Evolutionary conservation across 2,113 vertebrate genomes (phyloP), one percentile per base, ranked within the genome.

Genomic region (Proteles cristata): DNA sequence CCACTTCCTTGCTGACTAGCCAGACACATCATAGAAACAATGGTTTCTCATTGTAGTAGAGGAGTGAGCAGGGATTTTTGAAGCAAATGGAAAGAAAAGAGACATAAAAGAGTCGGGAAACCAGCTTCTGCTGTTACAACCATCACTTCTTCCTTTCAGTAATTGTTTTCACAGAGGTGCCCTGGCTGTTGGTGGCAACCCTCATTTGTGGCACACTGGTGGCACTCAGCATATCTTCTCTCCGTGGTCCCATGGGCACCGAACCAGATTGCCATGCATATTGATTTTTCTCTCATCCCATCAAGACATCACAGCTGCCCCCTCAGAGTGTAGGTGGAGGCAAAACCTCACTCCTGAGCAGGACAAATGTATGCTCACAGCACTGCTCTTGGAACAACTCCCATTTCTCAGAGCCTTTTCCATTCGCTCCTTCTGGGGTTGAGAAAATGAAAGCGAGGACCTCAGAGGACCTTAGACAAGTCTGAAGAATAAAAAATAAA

Each of bases 241-340:
- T 97, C 55, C 12, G 0, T 92, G 91, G 85, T 83, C 83, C 73
- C 86, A 28, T 83, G 97, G 96, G 89, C 89, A 88, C 69, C 84
- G 77, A 93, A 97, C 94, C 97, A 97, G 97, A 98, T 96, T 97
- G 96, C 50, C 63, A 95, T 97, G 97, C 94, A 98, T 98, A 97
- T 69, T 97, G 97, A 97, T 97, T 94, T 96, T 90, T 95, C 87
- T 93, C 61, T 92, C 88, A 93, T 91, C 53, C 77, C 73, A 33
- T 97, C 1, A 35, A 97, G 96, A 97, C 73, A 94, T 93, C 93
- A 28, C 88, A 96, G 91, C 96, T 92, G 68, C 96, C 96, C 85
- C 91, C 92, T 95, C 93, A 95, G 33, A 87, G 73, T 4, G 93
- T 96, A 83, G 94, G 96, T 66, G 93, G 93, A 93, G 93, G 94